Conservation (phyloP, 2,888 invertebrate species). For the Polylopha cassiicola region DNA sequence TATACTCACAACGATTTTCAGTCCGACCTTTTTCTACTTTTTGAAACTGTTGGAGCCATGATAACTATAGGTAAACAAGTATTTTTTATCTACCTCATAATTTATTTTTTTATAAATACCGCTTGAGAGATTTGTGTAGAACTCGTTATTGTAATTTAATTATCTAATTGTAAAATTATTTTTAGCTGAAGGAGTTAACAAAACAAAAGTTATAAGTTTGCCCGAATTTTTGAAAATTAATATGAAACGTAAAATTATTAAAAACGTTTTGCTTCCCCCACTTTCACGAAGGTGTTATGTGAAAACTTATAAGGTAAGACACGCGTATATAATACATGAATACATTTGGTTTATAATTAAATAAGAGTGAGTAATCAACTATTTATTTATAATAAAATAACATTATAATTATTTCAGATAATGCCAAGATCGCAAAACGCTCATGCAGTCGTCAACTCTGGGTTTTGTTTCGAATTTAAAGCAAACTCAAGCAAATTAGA, state of each 20-base stretch:
- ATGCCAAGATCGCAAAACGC: constrained; percentile 84
- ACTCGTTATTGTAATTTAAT: no score
- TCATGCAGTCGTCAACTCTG: constrained; percentile 85
- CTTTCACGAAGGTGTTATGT: constrained; percentile 64
- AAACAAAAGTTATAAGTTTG: constrained; percentile 41
- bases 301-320: constrained; percentile 79
- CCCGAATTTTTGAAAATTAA: constrained; percentile 57
- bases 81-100: background rate
- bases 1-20: constrained; percentile 80
- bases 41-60: constrained; percentile 53
- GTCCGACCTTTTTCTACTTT: constrained; percentile 80
- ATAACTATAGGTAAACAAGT: constrained; percentile 47
- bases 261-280: constrained; percentile 75
- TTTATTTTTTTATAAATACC: constrained; percentile 14
- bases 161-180: constrained; percentile 3
- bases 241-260: constrained; percentile 67
- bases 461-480: constrained; percentile 73
- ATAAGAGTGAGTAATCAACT: constrained; percentile 1
- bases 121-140: constrained; percentile 17
- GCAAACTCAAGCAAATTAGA: constrained; percentile 30
- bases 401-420: constrained; percentile 73
- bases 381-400: constrained; percentile 3
- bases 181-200: constrained; percentile 23
- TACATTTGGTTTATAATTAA: constrained; percentile 38
- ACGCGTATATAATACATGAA: no score